Conservation (phyloP, 2,113 vertebrate species). For the Boulengeromyrus knoepffleri region DNA sequence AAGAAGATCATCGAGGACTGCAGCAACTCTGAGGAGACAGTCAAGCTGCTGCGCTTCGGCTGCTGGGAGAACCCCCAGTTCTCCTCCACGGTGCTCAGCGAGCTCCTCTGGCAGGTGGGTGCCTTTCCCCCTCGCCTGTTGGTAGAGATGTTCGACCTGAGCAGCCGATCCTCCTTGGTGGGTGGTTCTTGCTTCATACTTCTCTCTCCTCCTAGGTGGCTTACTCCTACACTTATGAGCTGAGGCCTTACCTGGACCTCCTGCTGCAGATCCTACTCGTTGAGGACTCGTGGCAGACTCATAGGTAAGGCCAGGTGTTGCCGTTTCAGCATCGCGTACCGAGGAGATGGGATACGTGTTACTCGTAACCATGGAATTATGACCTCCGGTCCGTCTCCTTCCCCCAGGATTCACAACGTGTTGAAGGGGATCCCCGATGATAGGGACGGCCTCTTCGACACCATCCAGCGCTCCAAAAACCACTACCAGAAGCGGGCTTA, state of each 20-base stretch:
- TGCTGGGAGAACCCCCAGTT: slow-evolving; percentile 99
- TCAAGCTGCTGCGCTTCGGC: slow-evolving; percentile 96
- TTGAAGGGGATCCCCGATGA: slow-evolving; percentile 98
- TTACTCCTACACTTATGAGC: slow-evolving; percentile 96
- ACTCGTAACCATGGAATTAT: background rate
- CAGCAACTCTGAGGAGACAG: slow-evolving; percentile 97
- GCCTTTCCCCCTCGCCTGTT: background rate
- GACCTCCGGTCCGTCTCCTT: background rate
- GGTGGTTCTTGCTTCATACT: background rate
- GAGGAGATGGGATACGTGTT: background rate
- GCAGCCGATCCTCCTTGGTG: background rate
- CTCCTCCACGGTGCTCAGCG: slow-evolving; percentile 96
- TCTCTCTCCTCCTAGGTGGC: slow-evolving; percentile 68
- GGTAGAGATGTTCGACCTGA: too few species aligned
- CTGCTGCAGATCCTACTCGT: slow-evolving; percentile 95
- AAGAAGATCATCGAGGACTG: slow-evolving; percentile 99
- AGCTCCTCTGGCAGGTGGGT: slow-evolving; percentile 97
- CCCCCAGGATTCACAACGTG: slow-evolving; percentile 91
- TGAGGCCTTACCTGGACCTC: slow-evolving; percentile 96
- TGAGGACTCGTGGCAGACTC: slow-evolving; percentile 98
- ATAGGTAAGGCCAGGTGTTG: slow-evolving; percentile 68
- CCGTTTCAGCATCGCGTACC: background rate
- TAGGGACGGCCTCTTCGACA: slow-evolving; percentile 95
- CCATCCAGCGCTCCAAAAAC: slow-evolving; percentile 98
- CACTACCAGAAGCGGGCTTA: slow-evolving; percentile 99